Conservation (phyloP, 2,113 vertebrate genomes). For the Peromyscus maniculatus region DNA sequence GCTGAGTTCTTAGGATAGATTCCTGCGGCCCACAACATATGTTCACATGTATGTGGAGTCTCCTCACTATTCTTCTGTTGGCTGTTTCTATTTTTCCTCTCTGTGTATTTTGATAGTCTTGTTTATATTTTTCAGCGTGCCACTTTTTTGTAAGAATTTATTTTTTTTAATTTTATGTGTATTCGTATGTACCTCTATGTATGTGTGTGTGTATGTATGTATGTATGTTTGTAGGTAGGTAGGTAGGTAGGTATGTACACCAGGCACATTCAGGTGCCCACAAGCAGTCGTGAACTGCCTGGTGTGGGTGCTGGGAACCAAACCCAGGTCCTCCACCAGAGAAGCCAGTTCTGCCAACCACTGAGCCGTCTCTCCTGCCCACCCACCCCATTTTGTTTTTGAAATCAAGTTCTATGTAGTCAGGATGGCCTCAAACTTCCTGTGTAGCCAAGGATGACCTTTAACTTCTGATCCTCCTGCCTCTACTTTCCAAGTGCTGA, state of each 20-base stretch:
- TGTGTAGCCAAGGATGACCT: neutral
- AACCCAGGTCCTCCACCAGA: neutral
- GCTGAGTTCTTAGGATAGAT: no score
- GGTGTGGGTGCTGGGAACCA: neutral
- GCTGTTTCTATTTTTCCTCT: neutral
- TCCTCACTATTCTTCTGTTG: neutral
- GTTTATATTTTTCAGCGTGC: neutral
- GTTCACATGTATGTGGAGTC: neutral
- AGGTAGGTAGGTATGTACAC: neutral
- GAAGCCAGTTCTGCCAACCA: neutral
- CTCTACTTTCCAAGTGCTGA: neutral
- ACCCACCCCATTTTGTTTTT: neutral
- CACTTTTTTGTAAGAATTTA: neutral
- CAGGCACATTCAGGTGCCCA: neutral
- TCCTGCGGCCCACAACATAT: neutral
- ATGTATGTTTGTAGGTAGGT: no score
- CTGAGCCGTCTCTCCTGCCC: neutral
- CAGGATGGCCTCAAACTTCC: neutral
- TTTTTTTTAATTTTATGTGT: neutral
- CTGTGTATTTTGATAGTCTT: neutral
- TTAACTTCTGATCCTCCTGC: no score
- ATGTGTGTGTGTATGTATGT: neutral
- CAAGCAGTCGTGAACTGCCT: neutral
- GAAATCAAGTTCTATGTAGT: neutral
- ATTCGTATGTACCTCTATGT: neutral